Evolutionary conservation across 2,797 vertebrate genomes (phyloP), one percentile per base, ranked within the genome.

Genomic region (Bucorvus abyssinicus): DNA sequence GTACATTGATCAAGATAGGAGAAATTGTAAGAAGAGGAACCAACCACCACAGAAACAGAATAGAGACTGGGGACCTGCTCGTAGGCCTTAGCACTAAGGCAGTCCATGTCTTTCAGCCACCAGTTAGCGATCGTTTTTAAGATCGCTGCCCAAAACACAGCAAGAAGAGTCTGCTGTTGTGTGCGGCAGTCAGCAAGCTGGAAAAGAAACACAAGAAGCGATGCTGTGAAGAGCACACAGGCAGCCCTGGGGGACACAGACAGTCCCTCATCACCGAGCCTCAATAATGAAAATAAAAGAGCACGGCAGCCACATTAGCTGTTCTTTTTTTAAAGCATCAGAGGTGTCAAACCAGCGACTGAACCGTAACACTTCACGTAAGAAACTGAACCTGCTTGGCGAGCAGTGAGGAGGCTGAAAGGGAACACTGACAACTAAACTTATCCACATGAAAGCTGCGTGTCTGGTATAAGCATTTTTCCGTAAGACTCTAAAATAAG

Each of bases 321-420:
- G 53, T 77, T 49, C 30, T n/a, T 42, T 53, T 45, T 45, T 15
- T 20, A 68, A 73, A 42, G 19, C 12, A 56, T 4, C 34, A 32
- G 26, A 82, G 7, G 7, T 17, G 40, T 82, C 74, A 67, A 34
- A 77, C 5, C 47, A 65, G 36, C 0, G 3, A 69, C 12, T 1
- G 5, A 82, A 40, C 7, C 0, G 0, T 2, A 67, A 73, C 2
- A 8, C 45, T n/a, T 36, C 10, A 8, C 0, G 0, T 29, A 12
- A 29, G 30, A 50, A 70, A 30, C 11, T 4, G 9, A 80, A 42
- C 36, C 56, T 29, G 14, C 30, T 29, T 40, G 20, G 36, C 0
- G 3, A 68, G 27, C 65, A 36, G 27, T 6, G 21, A 61, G 12
- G 63, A 88, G 63, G 38, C 36, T 5, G 14, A 45, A 70, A 1